Evolutionary conservation across 2,888 invertebrate species (phyloP).

Genomic region (Alsophila aescularia): DNA sequence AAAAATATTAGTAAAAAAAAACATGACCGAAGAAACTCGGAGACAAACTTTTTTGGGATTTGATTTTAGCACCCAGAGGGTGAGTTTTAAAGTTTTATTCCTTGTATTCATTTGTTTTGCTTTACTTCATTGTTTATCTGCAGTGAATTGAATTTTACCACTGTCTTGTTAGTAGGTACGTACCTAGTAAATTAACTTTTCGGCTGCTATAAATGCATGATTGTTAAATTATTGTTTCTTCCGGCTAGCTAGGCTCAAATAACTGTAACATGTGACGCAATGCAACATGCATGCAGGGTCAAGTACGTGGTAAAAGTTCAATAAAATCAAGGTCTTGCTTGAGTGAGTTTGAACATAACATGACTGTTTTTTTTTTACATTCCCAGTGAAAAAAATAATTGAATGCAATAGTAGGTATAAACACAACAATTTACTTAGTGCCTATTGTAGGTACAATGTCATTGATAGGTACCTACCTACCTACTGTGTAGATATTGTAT

Average conservation of each 20-base stretch:
- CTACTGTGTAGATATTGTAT: too few relatives aligned
- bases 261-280: neutral
- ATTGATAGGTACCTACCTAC: too few relatives aligned
- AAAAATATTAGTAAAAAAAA: constrained; percentile 58
- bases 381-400: neutral
- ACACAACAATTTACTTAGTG: too few relatives aligned
- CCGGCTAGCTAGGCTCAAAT: too few relatives aligned
- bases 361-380: constrained; percentile 22
- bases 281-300: neutral
- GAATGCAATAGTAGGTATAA: neutral
- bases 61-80: constrained; percentile 95
- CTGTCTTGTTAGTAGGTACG: neutral
- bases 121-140: neutral
- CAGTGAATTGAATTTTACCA: neutral
- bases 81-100: constrained; percentile 61
- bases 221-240: too few relatives aligned
- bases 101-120: constrained; percentile 9
- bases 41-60: constrained; percentile 89
- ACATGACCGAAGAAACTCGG: constrained; percentile 70
- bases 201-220: too few relatives aligned
- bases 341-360: constrained; percentile 16
- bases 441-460: too few relatives aligned
- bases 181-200: neutral
- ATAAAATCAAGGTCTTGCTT: constrained; percentile 25
- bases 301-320: constrained; percentile 5